Percentiles rank a stretch among this genome's conserved stretches.
Evolutionary conservation across 2,113 vertebrate species (phyloP).

Genomic region (Hydropotes inermis): DNA sequence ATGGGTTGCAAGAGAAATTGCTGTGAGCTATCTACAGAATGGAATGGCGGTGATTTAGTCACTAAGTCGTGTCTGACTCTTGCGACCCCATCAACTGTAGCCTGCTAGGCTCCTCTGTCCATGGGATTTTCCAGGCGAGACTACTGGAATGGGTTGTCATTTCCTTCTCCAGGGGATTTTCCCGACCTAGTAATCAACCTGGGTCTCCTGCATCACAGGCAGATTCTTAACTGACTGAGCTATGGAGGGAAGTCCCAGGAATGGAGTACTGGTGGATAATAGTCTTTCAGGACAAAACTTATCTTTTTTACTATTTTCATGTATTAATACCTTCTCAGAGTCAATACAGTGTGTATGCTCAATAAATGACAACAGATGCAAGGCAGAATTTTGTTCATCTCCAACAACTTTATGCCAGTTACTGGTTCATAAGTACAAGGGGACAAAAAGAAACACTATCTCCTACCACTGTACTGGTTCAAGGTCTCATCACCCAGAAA

Average conservation of each 20-base stretch:
- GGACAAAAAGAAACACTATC: not conserved
- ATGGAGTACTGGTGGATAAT: not conserved
- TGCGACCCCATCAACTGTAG: rapidly evolving
- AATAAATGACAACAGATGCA: not conserved
- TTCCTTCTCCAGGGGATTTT: not conserved
- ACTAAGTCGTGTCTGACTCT: not conserved
- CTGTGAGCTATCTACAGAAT: not conserved
- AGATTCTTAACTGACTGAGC: not conserved
- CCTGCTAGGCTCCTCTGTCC: not conserved
- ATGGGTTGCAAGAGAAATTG: not conserved
- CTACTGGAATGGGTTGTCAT: not conserved
- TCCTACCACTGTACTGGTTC: not conserved
- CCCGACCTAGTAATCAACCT: not conserved
- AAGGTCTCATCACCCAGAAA: not conserved
- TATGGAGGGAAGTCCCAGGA: not conserved
- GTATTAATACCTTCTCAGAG: not conserved
- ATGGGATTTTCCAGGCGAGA: not conserved
- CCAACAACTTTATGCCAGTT: not conserved
- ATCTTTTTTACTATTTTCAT: not conserved
- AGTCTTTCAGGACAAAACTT: not conserved
- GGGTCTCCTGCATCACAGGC: not conserved
- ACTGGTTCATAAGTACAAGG: not conserved
- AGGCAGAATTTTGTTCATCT: not conserved
- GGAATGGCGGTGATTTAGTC: rapidly evolving
- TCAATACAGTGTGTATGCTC: not conserved